Conservation (phyloP, 2,797 vertebrate species). For the Toxotes lorentzi region DNA sequence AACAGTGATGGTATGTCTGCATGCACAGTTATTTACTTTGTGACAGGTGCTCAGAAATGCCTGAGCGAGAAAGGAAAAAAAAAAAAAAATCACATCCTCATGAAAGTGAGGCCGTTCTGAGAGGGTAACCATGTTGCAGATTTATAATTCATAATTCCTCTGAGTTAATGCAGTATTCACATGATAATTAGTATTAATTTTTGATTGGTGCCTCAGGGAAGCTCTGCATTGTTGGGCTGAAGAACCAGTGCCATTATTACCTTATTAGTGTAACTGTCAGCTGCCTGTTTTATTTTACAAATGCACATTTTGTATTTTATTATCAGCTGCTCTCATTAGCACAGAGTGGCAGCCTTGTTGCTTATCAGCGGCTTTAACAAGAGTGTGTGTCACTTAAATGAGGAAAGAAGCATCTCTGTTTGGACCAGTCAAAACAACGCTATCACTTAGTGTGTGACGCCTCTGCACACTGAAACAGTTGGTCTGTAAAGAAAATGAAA, state of each 20-base stretch:
- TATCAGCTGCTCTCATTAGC: constrained; percentile 66
- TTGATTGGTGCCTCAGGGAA: constrained; percentile 83
- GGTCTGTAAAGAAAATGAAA: not conserved
- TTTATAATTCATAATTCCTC: constrained; percentile 86
- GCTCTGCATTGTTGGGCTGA: constrained; percentile 76
- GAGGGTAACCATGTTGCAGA: constrained; percentile 84
- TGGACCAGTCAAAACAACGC: constrained; percentile 49
- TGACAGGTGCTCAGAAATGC: constrained; percentile 29
- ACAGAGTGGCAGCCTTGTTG: constrained; percentile 45
- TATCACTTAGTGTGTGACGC: constrained; percentile 1
- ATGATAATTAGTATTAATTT: constrained; percentile 89
- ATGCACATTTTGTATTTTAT: constrained; percentile 80
- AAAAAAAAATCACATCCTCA: constrained; percentile 66
- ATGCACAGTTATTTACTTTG: constrained; percentile 48
- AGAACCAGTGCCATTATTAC: constrained; percentile 75
- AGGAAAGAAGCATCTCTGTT: constrained; percentile 48
- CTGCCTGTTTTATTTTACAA: constrained; percentile 83
- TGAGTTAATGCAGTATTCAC: constrained; percentile 86
- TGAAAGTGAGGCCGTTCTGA: constrained; percentile 69
- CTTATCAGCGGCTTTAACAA: constrained; percentile 65
- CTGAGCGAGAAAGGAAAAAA: constrained; percentile 47
- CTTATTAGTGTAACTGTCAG: constrained; percentile 86
- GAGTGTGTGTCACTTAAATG: constrained; percentile 68
- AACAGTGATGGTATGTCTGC: constrained; percentile 30
- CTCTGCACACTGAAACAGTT: not conserved